Base-by-base conservation (phyloP, 2,797 vertebrate genomes). In the Tadarida brasiliensis region DNA sequence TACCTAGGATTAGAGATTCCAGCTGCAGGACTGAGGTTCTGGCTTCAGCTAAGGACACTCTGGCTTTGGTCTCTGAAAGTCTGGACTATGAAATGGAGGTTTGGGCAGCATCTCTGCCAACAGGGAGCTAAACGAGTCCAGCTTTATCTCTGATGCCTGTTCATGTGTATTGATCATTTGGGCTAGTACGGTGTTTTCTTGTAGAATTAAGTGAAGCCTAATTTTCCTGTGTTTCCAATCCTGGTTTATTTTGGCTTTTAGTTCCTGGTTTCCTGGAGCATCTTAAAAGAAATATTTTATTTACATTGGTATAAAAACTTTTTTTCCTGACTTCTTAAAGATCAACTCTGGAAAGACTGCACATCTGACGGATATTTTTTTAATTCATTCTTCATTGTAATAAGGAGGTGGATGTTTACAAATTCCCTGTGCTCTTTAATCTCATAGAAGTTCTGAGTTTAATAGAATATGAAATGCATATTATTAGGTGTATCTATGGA, bases 191-290 rank as follows among this genome's bases (percentile, higher is more conserved):
- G 33, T 71, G 11, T 95, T 90, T 94, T 78, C 87, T 90, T 91
- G 54, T 35, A 91, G 19, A 91, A 91, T 59, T 91, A 90, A 82
- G 30, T 61, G 59, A 80, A 65, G 68, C 47, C n/a, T 92, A 24
- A 73, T 90, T 93, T 95, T 93, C 65, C 65, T 87, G 19, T 82
- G 24, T 93, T 94, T 63, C 81, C 20, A 87, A 19, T 73, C 35
- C 57, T 83, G 49, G 22, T 68, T 93, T 86, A 87, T 67, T 96
- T 77, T 84, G 57, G 82, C 76, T 96, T 92, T 87, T 68, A 81
- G 71, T 77, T 94, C 33, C 70, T 92, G 76, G 12, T 90, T 92
- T 93, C 35, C 57, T 93, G 56, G 92, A 83, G 28, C 56, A 80
- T 65, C 59, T 47, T 89, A 83, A 92, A 89, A 33, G 44, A 81